phyloP scores from a whole-genome alignment of 2,113 vertebrate genomes.

The Macaca mulatta region DNA sequence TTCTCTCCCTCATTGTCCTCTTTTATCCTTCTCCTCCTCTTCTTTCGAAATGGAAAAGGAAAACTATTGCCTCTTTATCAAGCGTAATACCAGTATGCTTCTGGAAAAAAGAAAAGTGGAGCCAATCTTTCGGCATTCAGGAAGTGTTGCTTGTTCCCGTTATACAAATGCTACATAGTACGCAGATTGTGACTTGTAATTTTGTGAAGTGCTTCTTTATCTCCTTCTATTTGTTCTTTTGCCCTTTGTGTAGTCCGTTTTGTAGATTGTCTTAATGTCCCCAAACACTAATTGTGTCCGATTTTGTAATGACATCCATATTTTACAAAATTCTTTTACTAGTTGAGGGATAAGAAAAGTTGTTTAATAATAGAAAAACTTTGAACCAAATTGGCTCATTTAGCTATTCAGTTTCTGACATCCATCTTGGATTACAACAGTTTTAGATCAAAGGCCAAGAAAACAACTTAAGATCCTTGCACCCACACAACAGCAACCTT shows the following conservation, averaged over 20 bases:
- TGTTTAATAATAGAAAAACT: background rate
- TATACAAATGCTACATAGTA: background rate
- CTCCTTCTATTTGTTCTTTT: background rate
- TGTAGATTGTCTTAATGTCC: background rate
- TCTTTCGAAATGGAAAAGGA: background rate
- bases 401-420: background rate
- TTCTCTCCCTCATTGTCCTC: background rate
- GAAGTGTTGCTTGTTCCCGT: background rate
- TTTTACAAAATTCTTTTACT: slow-evolving; percentile 5
- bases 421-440: background rate
- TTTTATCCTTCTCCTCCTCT: background rate
- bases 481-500: background rate
- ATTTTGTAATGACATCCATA: background rate
- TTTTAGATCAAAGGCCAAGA: background rate
- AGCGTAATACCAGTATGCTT: background rate
- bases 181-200: background rate
- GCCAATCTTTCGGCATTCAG: background rate
- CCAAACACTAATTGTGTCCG: background rate
- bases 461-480: background rate
- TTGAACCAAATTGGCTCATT: background rate
- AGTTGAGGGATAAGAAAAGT: background rate
- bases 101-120: background rate
- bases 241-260: background rate
- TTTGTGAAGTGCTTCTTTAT: background rate
- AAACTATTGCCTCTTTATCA: background rate